Percentiles rank a stretch among this genome's conserved stretches.
phyloP scores from a whole-genome alignment of 1,140 invertebrate genomes.

The Brachionus rotundiformis region DNA sequence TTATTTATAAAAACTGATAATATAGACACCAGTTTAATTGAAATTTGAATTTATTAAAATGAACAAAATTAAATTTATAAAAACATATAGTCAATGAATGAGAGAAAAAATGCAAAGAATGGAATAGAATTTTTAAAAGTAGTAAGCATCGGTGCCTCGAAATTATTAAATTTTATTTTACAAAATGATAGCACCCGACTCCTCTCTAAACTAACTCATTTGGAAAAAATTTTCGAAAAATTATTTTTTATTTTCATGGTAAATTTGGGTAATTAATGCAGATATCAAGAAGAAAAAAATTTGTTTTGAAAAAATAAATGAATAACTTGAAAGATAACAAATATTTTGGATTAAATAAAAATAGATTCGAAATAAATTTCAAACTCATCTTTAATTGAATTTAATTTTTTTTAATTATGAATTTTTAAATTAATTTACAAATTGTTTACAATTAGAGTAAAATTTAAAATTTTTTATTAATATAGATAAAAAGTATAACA shows the following conservation, averaged over 20 bases:
- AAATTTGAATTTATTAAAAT: conserved; percentile 28
- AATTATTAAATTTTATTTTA: neutral
- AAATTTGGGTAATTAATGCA: conserved; percentile 10
- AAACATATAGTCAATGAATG: neutral
- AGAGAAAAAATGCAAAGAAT: conserved; percentile 23
- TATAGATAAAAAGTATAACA: too few species aligned
- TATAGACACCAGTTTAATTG: neutral
- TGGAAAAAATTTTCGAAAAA: neutral
- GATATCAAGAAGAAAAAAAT: too few species aligned
- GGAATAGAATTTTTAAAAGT: neutral
- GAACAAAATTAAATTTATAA: conserved; percentile 22
- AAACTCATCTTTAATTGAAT: too few species aligned
- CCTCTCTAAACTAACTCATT: neutral
- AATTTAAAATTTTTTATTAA: too few species aligned
- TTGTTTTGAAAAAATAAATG: neutral
- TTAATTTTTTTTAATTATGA: too few species aligned
- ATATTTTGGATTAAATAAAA: too few species aligned
- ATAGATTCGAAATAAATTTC: neutral
- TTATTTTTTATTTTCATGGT: neutral
- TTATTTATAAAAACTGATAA: neutral
- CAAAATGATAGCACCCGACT: neutral
- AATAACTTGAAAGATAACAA: too few species aligned
- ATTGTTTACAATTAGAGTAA: too few species aligned
- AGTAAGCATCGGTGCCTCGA: neutral
- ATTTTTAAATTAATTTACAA: too few species aligned